Evolutionary conservation across 2,797 vertebrate species (phyloP), one percentile per base, ranked within the genome.

Genomic region (Margarornis squamiger): DNA sequence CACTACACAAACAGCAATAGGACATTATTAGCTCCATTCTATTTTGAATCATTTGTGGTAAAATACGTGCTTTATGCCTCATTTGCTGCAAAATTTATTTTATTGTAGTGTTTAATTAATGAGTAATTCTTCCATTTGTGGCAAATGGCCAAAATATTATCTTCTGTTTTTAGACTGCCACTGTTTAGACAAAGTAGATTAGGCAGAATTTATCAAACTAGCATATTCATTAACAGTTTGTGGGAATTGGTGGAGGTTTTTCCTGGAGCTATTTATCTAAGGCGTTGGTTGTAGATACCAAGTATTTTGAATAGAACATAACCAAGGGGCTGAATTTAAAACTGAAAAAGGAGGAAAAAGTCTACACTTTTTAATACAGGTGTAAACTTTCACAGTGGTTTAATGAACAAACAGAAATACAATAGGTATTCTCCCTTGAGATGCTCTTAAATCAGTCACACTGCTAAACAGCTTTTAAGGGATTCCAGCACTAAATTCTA

Each of bases 81-180:
- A 97, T 97, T 97, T 97, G 54, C 85, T 92, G 17, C 84, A 97
- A 97, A 97, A 97, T 95, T 90, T 96, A 92, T 97, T 96, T 97
- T 96, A 95, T 95, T 96, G 61, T 95, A 81, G 79, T 85, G 72
- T 85, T 97, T 97, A 97, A 97, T 97, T 97, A 97, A 97, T 97
- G 93, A 96, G 72, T 82, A 86, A 84, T 97, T 97, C 77, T 93
- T 71, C 92, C 76, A 92, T 94, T 95, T 97, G 76, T 97, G 95
- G 95, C 95, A 96, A 97, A 90, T 95, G 66, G 86, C 95, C 95
- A 97, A 96, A 96, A 96, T 92, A 91, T 61, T 97, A 94, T 96
- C 77, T 92, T 96, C 89, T 85, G 73, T 17, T 83, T 95, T 95
- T 87, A 93, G 59, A 79, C 32, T 91, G 57, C 52, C 12, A 27